Base-by-base conservation (phyloP, 2,113 vertebrate species). In the Oncorhynchus clarkii region DNA sequence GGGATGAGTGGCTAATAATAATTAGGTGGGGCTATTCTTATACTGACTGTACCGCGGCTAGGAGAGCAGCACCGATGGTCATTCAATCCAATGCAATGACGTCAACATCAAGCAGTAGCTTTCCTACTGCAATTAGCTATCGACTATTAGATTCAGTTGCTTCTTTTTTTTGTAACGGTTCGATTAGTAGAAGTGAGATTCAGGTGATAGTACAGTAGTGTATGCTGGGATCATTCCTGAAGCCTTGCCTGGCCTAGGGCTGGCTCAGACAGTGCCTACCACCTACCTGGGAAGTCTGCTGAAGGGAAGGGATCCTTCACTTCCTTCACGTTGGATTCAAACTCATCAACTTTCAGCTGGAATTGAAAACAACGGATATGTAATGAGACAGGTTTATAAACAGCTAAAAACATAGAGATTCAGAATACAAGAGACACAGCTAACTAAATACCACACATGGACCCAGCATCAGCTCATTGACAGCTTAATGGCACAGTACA, bases 231-330 rank as follows among this genome's bases (percentile, higher is more conserved):
- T 45, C 11, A 45, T 45, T 45, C 39, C 39, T 45, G 39, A 12
- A 45, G 39, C 39, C 39, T 45, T 45, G 9, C 39, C 39, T 18
- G 51, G 49, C 49, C 49, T 16, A 16, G 49, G 12, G 49, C 49
- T 54, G 49, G 16, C 39, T 45, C 49, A 54, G 49, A 24, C 60
- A 24, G 60, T 66, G 16, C n/a, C 65, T 27, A 31, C 26, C 24
- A 67, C 75, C 87, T 92, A 99, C 98, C 98, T 94, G 98, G 98
- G 78, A 99, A 99, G 84, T 99, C 98, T 9, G 95, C 96, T 12
- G 97, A 96, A 31, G 98, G 98, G 83, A 99, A 99, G 0, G 98
- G 98, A 70, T 99, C 98, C 87, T 99, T 99, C 73, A 98, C 95
- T 89, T 99, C 97, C 48, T 99, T 99, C 77, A 99, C 97, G 4